Percentiles rank a stretch among this genome's conserved stretches.
phyloP scores from a whole-genome alignment of 2,797 vertebrate genomes.

The Spinus olivaceus region DNA sequence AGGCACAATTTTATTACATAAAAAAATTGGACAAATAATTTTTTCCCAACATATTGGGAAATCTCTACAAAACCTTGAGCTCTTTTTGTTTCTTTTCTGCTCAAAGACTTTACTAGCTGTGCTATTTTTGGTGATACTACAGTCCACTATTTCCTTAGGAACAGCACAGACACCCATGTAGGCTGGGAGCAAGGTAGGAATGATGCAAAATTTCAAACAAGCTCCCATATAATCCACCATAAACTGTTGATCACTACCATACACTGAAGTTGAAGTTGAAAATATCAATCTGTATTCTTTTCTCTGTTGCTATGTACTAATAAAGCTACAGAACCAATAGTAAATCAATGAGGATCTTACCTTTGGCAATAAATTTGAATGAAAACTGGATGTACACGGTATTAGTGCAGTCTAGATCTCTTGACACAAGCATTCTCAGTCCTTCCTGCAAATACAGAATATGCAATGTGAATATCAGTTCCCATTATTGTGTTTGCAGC shows the following conservation, averaged over 20 bases:
- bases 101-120: not conserved
- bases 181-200: not conserved
- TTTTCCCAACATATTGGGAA: not conserved
- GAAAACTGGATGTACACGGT: slow-evolving; percentile 96
- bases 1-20: not conserved
- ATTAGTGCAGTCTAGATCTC: slow-evolving; percentile 91
- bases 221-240: not conserved
- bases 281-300: not conserved
- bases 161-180: not conserved
- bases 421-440: slow-evolving; percentile 91
- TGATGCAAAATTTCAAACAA: not conserved
- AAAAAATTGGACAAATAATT: not conserved
- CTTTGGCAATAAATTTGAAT: slow-evolving; percentile 96
- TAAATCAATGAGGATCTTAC: slow-evolving; percentile 69
- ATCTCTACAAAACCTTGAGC: not conserved
- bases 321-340: not conserved
- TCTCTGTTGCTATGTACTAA: not conserved
- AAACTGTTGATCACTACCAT: not conserved
- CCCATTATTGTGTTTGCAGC: not conserved
- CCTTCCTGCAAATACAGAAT: slow-evolving; percentile 85
- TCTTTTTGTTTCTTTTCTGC: not conserved
- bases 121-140: not conserved
- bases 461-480: not conserved
- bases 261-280: not conserved
- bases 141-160: not conserved